A percentile compares a stretch with the other conserved stretches of the same genome.
Evolutionary conservation across 2,113 vertebrate species (phyloP).

Genomic region (Neotragus pygmaeus): DNA sequence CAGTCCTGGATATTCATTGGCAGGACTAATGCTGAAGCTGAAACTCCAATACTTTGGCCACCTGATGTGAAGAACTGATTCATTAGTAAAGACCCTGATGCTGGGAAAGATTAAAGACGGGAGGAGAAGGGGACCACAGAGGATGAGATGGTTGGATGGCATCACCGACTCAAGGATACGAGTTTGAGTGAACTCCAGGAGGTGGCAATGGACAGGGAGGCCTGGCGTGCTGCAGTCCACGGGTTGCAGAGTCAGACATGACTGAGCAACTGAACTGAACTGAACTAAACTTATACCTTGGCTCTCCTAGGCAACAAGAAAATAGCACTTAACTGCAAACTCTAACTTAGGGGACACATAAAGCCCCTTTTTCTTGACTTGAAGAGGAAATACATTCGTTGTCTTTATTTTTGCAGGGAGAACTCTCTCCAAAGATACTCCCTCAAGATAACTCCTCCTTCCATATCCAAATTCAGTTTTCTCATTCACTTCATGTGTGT

Average conservation of each 20-base stretch:
- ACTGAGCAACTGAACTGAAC: neutral
- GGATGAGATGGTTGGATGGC: neutral
- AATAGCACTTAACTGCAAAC: neutral
- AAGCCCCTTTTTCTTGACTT: neutral
- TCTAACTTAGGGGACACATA: neutral
- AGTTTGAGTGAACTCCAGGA: neutral
- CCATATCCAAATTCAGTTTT: neutral
- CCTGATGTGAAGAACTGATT: neutral
- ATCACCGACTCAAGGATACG: neutral
- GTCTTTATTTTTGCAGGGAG: neutral
- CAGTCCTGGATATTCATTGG: neutral
- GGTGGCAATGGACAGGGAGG: neutral
- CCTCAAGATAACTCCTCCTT: neutral
- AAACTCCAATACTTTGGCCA: neutral
- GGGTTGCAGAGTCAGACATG: neutral
- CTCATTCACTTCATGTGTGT: neutral
- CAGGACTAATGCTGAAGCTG: neutral
- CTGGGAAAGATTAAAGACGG: accelerated
- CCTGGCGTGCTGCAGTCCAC: neutral
- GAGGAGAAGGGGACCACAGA: neutral
- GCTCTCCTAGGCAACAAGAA: neutral
- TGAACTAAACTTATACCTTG: neutral
- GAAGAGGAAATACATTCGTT: neutral
- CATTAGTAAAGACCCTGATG: neutral
- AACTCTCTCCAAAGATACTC: neutral